Conservation (phyloP, 2,113 vertebrate genomes). For the Ictidomys tridecemlineatus region DNA sequence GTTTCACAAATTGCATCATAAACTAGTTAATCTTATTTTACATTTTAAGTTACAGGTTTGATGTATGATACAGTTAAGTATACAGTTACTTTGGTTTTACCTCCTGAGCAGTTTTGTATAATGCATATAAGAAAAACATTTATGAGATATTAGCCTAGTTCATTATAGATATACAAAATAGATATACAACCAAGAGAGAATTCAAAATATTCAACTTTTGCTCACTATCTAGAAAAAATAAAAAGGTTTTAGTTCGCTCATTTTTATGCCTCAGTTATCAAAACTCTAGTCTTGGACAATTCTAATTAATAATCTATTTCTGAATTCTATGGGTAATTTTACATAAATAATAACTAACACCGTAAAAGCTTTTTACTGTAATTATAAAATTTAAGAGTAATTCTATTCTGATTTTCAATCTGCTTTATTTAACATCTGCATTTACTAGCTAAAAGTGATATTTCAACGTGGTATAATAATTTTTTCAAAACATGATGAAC, state of each 20-base stretch:
- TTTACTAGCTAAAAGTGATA: constrained; percentile 20
- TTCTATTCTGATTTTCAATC: background rate
- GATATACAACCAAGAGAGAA: background rate
- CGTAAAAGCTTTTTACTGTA: background rate
- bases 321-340: background rate
- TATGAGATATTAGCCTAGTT: background rate
- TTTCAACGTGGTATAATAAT: background rate
- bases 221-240: constrained; percentile 21
- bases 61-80: background rate
- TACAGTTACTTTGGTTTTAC: constrained; percentile 11
- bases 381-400: constrained; percentile 48
- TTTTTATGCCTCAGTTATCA: background rate
- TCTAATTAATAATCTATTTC: constrained; percentile 15
- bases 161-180: background rate
- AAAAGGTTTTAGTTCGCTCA: background rate
- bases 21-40: constrained; percentile 31
- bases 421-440: constrained; percentile 9
- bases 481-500: constrained; percentile 40
- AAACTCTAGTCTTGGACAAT: background rate
- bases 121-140: constrained; percentile 28
- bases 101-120: background rate
- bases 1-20: constrained; percentile 22
- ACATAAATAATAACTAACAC: background rate
- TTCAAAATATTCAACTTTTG: background rate
- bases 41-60: constrained; percentile 14